Percentiles rank a stretch among this genome's conserved stretches.
phyloP scores from a whole-genome alignment of 2,888 invertebrate species.

The Escarpia spicata region DNA sequence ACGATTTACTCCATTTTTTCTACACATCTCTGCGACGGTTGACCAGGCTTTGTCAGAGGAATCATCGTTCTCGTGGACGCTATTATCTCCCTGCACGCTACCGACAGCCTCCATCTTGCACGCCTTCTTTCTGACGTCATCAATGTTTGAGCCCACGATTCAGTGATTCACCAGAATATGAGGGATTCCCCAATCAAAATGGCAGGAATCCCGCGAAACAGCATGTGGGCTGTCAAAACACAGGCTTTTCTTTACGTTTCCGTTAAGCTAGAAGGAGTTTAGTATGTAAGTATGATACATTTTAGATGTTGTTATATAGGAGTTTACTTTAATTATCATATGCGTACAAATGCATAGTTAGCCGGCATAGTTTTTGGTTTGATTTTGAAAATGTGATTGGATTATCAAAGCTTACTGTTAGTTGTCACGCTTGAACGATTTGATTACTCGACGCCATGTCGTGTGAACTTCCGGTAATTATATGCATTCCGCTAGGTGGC shows the following conservation, averaged over 20 bases:
- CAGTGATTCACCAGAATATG: neutral
- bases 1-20: slow-evolving; percentile 56
- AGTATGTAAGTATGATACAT: neutral
- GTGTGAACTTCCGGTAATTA: neutral
- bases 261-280: neutral
- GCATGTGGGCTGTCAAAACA: neutral
- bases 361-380: neutral
- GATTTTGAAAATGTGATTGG: neutral
- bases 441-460: neutral
- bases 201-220: slow-evolving; percentile 11
- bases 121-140: slow-evolving; percentile 55
- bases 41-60: slow-evolving; percentile 47
- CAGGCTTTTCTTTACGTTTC: neutral
- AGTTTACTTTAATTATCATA: neutral
- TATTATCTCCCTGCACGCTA: slow-evolving; percentile 51
- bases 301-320: neutral
- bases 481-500: neutral
- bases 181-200: slow-evolving; percentile 16
- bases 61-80: slow-evolving; percentile 53
- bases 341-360: neutral
- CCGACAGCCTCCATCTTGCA: slow-evolving; percentile 62
- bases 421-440: slow-evolving; percentile 3
- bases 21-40: slow-evolving; percentile 51
- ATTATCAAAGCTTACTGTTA: neutral
- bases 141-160: slow-evolving; percentile 22